Conservation (phyloP, 1,140 invertebrate genomes). For the Matsumurasca onukii region DNA sequence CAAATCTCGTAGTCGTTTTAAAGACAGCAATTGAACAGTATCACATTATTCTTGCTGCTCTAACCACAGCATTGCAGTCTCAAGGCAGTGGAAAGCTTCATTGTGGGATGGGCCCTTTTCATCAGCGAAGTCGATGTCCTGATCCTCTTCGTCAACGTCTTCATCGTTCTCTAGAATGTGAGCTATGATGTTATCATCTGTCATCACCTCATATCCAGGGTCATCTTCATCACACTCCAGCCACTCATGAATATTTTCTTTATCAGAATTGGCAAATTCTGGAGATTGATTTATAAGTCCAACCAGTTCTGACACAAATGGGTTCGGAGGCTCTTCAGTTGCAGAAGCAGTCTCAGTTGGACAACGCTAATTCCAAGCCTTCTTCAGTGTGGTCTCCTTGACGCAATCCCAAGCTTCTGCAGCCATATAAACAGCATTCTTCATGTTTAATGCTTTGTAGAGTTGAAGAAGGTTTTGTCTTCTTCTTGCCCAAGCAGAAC, state of each 20-base stretch:
- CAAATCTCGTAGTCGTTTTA: conserved; percentile 14
- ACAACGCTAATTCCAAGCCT: conserved; percentile 43
- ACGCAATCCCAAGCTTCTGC: conserved; percentile 46
- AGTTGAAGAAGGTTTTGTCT: conserved; percentile 28
- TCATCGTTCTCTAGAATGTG: neutral
- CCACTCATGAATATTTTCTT: conserved; percentile 29
- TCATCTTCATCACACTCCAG: conserved; percentile 29
- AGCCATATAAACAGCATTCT: conserved; percentile 44
- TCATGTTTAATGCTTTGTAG: conserved; percentile 39
- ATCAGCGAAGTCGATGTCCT: neutral
- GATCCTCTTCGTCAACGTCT: neutral
- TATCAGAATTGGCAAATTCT: conserved; percentile 32
- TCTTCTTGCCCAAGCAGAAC: conserved; percentile 13
- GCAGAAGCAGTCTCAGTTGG: conserved; percentile 8
- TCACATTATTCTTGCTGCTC: conserved; percentile 13
- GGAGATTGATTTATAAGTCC: conserved; percentile 22
- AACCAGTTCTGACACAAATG: conserved; percentile 30
- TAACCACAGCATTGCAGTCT: conserved; percentile 17
- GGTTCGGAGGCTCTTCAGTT: conserved; percentile 12
- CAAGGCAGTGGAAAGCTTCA: conserved; percentile 16
- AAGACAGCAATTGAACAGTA: conserved; percentile 22
- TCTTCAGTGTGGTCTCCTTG: conserved; percentile 43
- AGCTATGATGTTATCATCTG: conserved; percentile 15
- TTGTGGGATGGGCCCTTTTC: conserved; percentile 6
- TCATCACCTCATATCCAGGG: conserved; percentile 26